These are phyloP conservation scores for Choloepus hoffmanni DNA, from an alignment of 2,113 vertebrate species.

Conservation along the genomic window DNA sequence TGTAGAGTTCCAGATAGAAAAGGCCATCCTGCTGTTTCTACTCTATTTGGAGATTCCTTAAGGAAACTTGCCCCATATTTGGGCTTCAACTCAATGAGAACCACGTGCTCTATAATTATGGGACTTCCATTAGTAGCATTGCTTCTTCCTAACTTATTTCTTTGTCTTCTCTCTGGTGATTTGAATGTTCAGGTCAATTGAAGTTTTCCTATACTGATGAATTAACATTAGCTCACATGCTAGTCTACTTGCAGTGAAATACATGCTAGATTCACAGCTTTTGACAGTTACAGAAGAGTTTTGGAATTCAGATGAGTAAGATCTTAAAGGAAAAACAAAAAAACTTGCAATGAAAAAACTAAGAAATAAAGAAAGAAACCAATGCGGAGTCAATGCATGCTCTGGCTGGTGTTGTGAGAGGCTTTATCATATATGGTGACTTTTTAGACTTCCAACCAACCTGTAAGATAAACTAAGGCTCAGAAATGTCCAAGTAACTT, in stretches of 20 bases:
- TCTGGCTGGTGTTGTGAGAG: too few relatives aligned
- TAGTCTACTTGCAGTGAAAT: neutral
- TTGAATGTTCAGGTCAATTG: neutral
- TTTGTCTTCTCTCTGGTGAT: neutral
- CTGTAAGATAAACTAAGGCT: neutral
- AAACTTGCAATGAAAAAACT: neutral
- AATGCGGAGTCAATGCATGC: neutral
- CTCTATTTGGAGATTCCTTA: neutral
- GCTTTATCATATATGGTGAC: neutral
- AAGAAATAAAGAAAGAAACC: neutral
- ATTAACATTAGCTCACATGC: neutral
- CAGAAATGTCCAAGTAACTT: neutral
- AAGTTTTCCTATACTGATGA: neutral
- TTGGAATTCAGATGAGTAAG: neutral
- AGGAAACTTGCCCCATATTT: neutral
- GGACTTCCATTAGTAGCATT: neutral
- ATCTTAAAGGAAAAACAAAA: neutral
- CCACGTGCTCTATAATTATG: neutral
- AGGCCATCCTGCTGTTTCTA: neutral
- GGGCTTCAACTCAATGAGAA: neutral
- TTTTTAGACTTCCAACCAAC: neutral
- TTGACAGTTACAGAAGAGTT: neutral
- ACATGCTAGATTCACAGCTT: neutral
- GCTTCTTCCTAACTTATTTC: neutral
- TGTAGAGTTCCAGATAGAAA: neutral